phyloP scores from a whole-genome alignment of 2,797 vertebrate genomes.

The Manis pentadactyla region DNA sequence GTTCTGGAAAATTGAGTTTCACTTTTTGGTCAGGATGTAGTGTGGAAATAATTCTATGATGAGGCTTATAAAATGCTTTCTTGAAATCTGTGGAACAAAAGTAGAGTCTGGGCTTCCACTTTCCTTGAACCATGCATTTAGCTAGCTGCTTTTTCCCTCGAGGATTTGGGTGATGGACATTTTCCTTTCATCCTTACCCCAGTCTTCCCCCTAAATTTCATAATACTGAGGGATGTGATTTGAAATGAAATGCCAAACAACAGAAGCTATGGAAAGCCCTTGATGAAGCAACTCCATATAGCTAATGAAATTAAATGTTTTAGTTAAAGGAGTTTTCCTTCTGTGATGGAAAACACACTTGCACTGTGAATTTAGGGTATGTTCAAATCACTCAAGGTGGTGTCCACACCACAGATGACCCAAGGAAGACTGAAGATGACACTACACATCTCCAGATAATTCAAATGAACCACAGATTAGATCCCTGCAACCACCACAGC shows the following conservation, averaged over 20 bases:
- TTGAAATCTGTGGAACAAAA: neutral
- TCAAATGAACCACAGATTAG: neutral
- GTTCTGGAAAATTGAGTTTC: neutral
- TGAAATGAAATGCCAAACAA: conserved; percentile 18
- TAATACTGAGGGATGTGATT: neutral
- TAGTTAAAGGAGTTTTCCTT: neutral
- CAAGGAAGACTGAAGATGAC: neutral
- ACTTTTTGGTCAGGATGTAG: neutral
- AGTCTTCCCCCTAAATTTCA: neutral
- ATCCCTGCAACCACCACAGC: neutral
- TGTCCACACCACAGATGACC: neutral
- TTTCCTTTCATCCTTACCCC: neutral
- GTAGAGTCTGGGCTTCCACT: neutral
- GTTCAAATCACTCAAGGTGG: neutral
- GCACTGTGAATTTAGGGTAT: neutral
- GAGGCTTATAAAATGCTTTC: neutral
- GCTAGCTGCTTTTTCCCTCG: neutral
- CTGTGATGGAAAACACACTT: conserved; percentile 4
- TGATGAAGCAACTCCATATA: neutral
- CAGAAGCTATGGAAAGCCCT: neutral
- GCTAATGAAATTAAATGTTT: neutral
- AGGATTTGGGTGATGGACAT: neutral
- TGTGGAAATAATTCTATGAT: neutral
- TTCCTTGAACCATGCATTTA: neutral
- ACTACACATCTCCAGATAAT: neutral